Base-by-base conservation (phyloP, 1,140 invertebrate genomes). In the Drosophila neocordata region DNA sequence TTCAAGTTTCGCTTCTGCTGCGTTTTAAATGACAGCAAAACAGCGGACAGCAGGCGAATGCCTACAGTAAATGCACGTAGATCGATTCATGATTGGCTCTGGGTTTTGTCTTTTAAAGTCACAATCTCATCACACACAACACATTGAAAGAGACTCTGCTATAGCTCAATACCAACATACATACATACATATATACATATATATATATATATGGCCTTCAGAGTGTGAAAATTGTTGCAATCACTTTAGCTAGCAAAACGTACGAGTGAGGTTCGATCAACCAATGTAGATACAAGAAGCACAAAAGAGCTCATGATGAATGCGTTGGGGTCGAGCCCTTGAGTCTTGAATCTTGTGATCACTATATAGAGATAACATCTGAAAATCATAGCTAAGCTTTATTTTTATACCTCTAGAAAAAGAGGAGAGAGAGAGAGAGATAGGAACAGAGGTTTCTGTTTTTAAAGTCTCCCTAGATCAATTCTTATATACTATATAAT, bases 181-280 rank as follows among this genome's bases (percentile, higher is more conserved):
- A 31, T 31, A 6, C 7, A 31, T 31, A 31, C 1, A 31, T 3
- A 31, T 31, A 31, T 31, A 31, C 7, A 7, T 31, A 31, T 31
- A 31, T 72, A 34, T 65, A 53, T 73, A 44, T 44, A 53, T 58
- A 56, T 62, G 82, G 83, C 83, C 83, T 85, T 85, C 74, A 52
- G 62, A 82, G 82, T 82, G 78, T 69, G 78, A 78, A 87, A 81
- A 87, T 82, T 75, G 70, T 69, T 69, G 74, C 78, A 78, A 85
- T 82, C 78, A 58, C 37, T 27, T 63, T n/a, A n/a, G 22, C 22
- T 24, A 4, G 2, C 22, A 24, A 1, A 24, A 4, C n/a, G n/a
- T n/a, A n/a, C 22, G 22, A 24, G 22, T 4, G 22, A 24, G 22
- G 53, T 72, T 56, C 67, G 18, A 67, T 56, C 56, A 44, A 24